A percentile compares a stretch with the other conserved stretches of the same genome.
phyloP scores from a whole-genome alignment of 2,797 vertebrate genomes.

The Micropoecilia bifurca region DNA sequence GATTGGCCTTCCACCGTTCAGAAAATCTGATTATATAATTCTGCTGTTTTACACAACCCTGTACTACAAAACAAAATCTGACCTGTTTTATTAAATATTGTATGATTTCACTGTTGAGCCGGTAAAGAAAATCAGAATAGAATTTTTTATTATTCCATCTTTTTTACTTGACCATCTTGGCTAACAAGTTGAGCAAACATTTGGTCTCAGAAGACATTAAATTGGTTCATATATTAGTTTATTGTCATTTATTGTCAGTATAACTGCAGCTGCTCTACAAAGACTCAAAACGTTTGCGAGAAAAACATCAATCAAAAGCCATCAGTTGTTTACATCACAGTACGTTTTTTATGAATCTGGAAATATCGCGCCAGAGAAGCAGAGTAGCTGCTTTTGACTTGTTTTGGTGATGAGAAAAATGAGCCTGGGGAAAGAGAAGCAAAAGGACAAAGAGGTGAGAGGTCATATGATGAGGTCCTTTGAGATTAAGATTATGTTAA shows the following conservation, averaged over 20 bases:
- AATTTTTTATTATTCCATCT: too few relatives aligned
- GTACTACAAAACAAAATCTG: neutral
- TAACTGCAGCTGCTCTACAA: neutral
- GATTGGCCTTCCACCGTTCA: neutral
- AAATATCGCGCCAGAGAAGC: neutral
- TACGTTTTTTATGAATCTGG: neutral
- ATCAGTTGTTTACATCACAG: neutral
- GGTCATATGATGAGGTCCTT: neutral
- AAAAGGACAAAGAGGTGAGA: neutral
- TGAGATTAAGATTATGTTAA: neutral
- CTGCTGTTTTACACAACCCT: neutral
- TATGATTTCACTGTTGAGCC: too few relatives aligned
- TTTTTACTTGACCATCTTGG: too few relatives aligned
- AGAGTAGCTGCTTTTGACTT: neutral
- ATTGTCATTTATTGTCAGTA: neutral
- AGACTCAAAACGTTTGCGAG: neutral
- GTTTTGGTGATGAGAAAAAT: neutral
- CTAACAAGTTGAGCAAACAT: too few relatives aligned
- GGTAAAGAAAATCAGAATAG: too few relatives aligned
- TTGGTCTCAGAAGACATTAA: too few relatives aligned
- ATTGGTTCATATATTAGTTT: too few relatives aligned
- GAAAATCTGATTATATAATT: neutral
- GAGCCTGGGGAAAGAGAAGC: neutral
- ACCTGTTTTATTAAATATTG: too few relatives aligned
- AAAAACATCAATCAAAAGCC: neutral